phyloP scores from a whole-genome alignment of 37 sponge, comb jelly and placozoan genomes.

The Bolinopsis microptera region DNA sequence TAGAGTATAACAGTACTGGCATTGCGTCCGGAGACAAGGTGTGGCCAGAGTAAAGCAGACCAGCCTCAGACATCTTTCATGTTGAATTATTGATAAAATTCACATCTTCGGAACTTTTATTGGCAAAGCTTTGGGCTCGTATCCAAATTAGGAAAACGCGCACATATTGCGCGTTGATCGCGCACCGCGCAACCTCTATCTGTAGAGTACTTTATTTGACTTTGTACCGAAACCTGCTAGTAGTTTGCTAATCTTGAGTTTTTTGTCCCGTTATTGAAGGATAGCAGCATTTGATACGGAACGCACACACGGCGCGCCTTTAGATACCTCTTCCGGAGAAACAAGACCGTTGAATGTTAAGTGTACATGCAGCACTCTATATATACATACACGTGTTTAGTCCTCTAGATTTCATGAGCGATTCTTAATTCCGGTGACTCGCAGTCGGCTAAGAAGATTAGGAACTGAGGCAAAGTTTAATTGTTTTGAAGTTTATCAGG shows the following conservation, averaged over 20 bases:
- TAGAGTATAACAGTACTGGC: too few species aligned
- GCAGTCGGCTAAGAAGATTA: too few species aligned
- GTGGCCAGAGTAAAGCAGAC: too few species aligned
- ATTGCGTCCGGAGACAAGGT: too few species aligned
- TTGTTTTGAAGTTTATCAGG: too few species aligned
- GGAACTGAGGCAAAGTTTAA: too few species aligned
- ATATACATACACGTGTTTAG: too few species aligned
- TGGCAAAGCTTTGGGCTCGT: constrained; percentile 28
- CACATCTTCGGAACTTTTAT: background rate
- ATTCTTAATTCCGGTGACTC: too few species aligned
- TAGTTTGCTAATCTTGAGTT: background rate
- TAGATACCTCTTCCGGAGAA: too few species aligned
- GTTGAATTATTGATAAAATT: background rate
- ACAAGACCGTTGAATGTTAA: too few species aligned
- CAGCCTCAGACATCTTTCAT: background rate
- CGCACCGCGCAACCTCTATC: constrained; percentile 6
- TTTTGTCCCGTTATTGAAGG: background rate
- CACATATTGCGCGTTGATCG: background rate
- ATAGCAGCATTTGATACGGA: background rate
- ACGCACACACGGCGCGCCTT: background rate
- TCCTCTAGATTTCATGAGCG: too few species aligned
- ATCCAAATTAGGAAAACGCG: constrained; percentile 26
- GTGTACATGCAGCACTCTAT: too few species aligned
- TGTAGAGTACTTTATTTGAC: background rate
- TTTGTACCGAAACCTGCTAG: background rate